Evolutionary conservation across 1,140 invertebrate species (phyloP).

Genomic region (Polypedilum pembai): DNA sequence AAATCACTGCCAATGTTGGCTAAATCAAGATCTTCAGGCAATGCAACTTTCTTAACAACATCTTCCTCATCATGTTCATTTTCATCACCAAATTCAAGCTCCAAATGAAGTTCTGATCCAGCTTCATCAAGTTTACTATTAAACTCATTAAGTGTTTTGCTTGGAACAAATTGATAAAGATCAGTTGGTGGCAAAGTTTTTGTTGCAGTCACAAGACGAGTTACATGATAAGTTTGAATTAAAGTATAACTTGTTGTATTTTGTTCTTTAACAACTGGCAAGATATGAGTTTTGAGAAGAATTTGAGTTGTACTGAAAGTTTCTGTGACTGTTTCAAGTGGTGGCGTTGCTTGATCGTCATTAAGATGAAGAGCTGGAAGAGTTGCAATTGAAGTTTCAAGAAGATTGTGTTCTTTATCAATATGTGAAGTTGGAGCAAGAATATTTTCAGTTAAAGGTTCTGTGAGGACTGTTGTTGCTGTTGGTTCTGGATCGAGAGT

Average conservation of each 20-base stretch:
- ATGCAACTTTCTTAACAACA: conserved; percentile 51
- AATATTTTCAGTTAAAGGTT: conserved; percentile 79
- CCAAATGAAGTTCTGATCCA: conserved; percentile 75
- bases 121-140: conserved; percentile 78
- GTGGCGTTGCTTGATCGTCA: conserved; percentile 65
- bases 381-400: conserved; percentile 71
- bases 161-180: conserved; percentile 76
- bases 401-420: conserved; percentile 59
- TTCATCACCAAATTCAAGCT: conserved; percentile 75
- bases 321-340: conserved; percentile 79
- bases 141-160: conserved; percentile 80
- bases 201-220: conserved; percentile 73
- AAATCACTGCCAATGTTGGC: conserved; percentile 60
- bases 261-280: conserved; percentile 66
- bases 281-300: conserved; percentile 75
- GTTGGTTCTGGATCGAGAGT: conserved; percentile 55
- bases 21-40: conserved; percentile 55
- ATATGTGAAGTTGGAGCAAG: conserved; percentile 66
- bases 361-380: conserved; percentile 69
- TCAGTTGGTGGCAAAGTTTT: conserved; percentile 82
- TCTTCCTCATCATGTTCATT: conserved; percentile 62
- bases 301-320: conserved; percentile 82
- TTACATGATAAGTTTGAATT: conserved; percentile 81
- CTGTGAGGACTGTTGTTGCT: conserved; percentile 50
- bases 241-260: conserved; percentile 68